Conservation (phyloP, 2,888 invertebrate genomes). For the Cephus spinipes region DNA sequence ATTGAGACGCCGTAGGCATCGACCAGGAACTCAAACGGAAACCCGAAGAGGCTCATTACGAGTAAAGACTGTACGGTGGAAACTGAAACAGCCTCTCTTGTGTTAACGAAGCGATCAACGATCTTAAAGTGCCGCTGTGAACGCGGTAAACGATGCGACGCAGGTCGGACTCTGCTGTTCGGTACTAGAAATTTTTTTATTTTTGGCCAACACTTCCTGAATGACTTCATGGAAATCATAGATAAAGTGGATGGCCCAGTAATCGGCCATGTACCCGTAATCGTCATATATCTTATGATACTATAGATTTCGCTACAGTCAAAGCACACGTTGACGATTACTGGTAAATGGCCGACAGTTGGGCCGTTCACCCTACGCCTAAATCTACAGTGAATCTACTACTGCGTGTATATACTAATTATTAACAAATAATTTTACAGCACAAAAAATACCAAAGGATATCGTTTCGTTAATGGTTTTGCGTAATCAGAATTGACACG, state of each 20-base stretch:
- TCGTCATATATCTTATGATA: no score
- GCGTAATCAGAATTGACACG: no score
- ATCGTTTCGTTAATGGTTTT: no score
- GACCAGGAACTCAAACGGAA: slow-evolving; percentile 42
- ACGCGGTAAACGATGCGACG: not conserved
- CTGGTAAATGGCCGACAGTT: no score
- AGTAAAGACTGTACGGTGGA: slow-evolving; percentile 19
- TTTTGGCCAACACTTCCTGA: not conserved
- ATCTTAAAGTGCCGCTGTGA: slow-evolving; percentile 18
- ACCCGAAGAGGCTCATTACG: slow-evolving; percentile 26
- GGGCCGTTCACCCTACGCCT: not conserved
- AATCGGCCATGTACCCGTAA: no score
- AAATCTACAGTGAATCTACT: not conserved
- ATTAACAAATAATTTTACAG: not conserved
- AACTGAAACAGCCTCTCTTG: slow-evolving; percentile 24
- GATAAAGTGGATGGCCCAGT: not conserved
- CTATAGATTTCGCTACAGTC: no score
- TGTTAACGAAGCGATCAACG: slow-evolving; percentile 35
- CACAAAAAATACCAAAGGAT: not conserved
- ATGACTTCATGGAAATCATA: not conserved
- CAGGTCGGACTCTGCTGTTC: slow-evolving; percentile 11
- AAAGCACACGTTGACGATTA: no score
- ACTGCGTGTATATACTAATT: not conserved
- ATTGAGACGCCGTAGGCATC: slow-evolving; percentile 50
- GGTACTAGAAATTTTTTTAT: not conserved